These are phyloP conservation scores for Steatornis caripensis DNA, from an alignment of 2,113 vertebrate genomes.

Conservation along the genomic window DNA sequence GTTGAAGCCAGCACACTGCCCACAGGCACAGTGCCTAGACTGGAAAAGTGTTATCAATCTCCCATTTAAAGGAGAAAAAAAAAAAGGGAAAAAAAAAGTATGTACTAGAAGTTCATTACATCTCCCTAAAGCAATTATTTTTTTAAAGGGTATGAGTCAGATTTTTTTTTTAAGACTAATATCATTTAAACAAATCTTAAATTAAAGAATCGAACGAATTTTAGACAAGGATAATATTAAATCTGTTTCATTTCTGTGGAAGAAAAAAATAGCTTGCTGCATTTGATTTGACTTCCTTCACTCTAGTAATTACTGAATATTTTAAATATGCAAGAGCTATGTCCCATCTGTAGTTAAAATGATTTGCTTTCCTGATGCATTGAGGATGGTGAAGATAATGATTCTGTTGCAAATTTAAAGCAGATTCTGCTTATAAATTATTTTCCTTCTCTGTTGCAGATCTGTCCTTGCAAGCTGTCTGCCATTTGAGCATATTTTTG, in stretches of 20 bases:
- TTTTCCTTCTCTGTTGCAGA: not conserved
- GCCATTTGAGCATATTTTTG: constrained; percentile 38
- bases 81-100: not conserved
- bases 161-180: not conserved
- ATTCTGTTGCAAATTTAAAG: constrained; percentile 34
- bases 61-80: not conserved
- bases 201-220: not conserved
- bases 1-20: not conserved
- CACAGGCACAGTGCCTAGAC: not conserved
- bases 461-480: not conserved
- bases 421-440: not conserved
- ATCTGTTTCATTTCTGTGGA: not conserved
- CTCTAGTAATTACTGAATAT: not conserved
- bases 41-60: not conserved
- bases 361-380: not conserved
- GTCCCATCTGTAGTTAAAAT: not conserved
- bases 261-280: not conserved
- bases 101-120: not conserved
- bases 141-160: not conserved
- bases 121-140: not conserved
- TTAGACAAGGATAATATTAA: not conserved
- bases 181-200: not conserved
- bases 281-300: not conserved
- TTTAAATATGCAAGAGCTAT: not conserved
- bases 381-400: not conserved